phyloP scores from a whole-genome alignment of 2,888 invertebrate genomes.

The Troides aeacus region DNA sequence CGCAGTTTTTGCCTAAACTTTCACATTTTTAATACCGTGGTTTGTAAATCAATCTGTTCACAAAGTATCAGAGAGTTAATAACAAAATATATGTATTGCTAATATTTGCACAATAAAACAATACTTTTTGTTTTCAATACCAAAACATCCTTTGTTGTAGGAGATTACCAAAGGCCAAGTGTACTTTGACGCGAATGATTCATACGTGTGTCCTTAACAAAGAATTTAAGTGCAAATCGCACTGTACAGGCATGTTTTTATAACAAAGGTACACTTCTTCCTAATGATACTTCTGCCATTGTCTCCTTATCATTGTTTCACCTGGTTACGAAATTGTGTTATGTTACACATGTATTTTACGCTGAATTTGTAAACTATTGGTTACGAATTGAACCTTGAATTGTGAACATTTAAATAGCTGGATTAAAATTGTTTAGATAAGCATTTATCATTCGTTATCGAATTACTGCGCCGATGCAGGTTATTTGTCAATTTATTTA shows the following conservation, averaged over 20 bases:
- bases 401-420: slow-evolving; percentile 27
- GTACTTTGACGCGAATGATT: slow-evolving; percentile 38
- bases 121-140: slow-evolving; percentile 1
- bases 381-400: slow-evolving; percentile 35
- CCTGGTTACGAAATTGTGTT: slow-evolving; percentile 38
- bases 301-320: slow-evolving; percentile 38
- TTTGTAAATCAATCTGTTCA: not conserved
- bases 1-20: too few species aligned
- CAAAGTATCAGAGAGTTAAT: not conserved
- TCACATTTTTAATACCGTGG: too few species aligned
- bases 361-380: slow-evolving; percentile 6
- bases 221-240: slow-evolving; percentile 35
- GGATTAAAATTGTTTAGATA: slow-evolving; percentile 33
- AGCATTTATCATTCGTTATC: slow-evolving; percentile 27
- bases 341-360: slow-evolving; percentile 19
- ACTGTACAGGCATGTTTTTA: slow-evolving; percentile 23
- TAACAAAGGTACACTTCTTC: slow-evolving; percentile 37
- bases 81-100: not conserved
- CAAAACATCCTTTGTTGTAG: slow-evolving; percentile 26
- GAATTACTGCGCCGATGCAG: slow-evolving; percentile 14
- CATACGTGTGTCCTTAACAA: slow-evolving; percentile 37
- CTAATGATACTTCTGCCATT: slow-evolving; percentile 33
- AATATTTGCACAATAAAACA: slow-evolving; percentile 5
- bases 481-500: slow-evolving; percentile 18
- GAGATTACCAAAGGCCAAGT: slow-evolving; percentile 7